Percentiles rank a stretch among this genome's conserved stretches.
phyloP scores from a whole-genome alignment of 2,113 vertebrate species.

The Anhinga rufa region DNA sequence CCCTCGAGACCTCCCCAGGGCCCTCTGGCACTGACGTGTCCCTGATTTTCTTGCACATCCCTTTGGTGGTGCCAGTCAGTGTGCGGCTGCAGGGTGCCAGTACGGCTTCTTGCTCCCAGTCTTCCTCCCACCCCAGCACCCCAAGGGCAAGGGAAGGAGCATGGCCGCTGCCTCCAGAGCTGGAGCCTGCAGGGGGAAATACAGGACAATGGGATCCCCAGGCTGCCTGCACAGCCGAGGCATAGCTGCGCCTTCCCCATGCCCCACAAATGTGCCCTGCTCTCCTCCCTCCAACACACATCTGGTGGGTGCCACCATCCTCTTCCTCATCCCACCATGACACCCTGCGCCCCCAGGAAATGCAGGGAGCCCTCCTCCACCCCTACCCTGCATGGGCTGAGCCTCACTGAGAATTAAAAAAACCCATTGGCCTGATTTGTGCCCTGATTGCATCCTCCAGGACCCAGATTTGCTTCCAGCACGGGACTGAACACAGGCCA shows the following conservation, averaged over 20 bases:
- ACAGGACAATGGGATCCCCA: not conserved
- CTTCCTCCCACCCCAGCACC: not conserved
- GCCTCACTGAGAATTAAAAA: not conserved
- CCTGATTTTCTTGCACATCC: not conserved
- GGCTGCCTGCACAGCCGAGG: not conserved
- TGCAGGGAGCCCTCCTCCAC: not conserved
- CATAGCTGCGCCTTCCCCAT: not conserved
- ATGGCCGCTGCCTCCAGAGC: not conserved
- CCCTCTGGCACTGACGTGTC: not conserved
- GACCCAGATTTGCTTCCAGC: not conserved
- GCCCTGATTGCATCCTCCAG: not conserved
- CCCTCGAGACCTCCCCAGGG: not conserved
- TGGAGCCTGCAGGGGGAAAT: not conserved
- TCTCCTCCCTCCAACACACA: not conserved
- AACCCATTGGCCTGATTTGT: not conserved
- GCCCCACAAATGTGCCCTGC: rapidly evolving
- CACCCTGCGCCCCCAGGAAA: not conserved
- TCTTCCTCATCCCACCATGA: rapidly evolving
- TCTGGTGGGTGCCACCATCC: not conserved
- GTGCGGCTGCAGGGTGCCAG: not conserved
- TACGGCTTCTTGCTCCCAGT: not conserved
- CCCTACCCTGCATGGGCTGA: not conserved
- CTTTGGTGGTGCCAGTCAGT: not conserved
- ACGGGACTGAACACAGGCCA: not conserved
- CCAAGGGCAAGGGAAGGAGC: not conserved